These are phyloP conservation scores for Drosophila subobscura DNA, from an alignment of 1,140 invertebrate genomes.

Conservation along the genomic window DNA sequence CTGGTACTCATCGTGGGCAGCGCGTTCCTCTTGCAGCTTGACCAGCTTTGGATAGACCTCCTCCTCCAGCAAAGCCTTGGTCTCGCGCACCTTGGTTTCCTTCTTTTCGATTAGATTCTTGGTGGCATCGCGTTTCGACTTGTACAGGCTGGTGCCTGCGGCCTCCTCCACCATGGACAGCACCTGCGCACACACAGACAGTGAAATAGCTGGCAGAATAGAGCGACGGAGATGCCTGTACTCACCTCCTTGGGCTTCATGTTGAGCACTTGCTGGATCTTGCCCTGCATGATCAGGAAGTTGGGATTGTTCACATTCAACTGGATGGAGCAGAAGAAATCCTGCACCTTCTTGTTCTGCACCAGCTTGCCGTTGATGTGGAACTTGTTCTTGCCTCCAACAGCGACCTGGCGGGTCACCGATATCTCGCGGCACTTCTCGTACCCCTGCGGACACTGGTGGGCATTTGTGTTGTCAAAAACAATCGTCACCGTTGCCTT, in stretches of 20 bases:
- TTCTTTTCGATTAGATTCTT: constrained; percentile 97
- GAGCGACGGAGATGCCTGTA: background rate
- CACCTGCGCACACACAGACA: constrained; percentile 86
- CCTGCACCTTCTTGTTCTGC: constrained; percentile 94
- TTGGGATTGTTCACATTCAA: constrained; percentile 99
- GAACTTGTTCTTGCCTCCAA: constrained; percentile 96
- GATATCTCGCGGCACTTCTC: constrained; percentile 96
- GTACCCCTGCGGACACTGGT: constrained; percentile 95
- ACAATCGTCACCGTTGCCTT: constrained; percentile 98
- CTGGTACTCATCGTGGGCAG: constrained; percentile 95
- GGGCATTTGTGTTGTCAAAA: constrained; percentile 96
- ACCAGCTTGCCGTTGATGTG: constrained; percentile 97
- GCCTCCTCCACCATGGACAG: constrained; percentile 99
- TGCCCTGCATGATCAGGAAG: constrained; percentile 99
- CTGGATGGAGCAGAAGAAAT: constrained; percentile 98
- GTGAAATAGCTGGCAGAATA: too few relatives aligned
- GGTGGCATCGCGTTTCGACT: constrained; percentile 95
- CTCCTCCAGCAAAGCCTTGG: constrained; percentile 92
- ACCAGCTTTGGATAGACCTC: constrained; percentile 94
- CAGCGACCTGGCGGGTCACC: constrained; percentile 93
- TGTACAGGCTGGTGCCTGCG: constrained; percentile 98
- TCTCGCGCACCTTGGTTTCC: constrained; percentile 94
- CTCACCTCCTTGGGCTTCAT: constrained; percentile 98
- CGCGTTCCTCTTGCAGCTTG: constrained; percentile 93
- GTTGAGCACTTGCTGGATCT: constrained; percentile 99